A percentile compares a stretch with the other conserved stretches of the same genome.
phyloP scores from a whole-genome alignment of 2,888 invertebrate species.

The Heliconius sara region DNA sequence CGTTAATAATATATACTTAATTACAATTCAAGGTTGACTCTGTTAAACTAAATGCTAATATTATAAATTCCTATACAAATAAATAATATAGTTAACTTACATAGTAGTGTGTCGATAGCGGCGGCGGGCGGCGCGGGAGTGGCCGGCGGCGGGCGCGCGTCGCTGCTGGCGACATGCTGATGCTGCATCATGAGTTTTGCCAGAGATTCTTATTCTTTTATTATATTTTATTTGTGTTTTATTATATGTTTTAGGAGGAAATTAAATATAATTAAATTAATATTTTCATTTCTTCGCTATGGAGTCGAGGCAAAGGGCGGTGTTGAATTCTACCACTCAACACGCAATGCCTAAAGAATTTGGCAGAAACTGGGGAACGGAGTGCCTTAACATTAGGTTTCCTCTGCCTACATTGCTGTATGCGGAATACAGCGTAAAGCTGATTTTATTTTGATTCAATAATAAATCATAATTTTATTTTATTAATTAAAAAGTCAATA shows the following conservation, averaged over 20 bases:
- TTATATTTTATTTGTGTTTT: not conserved
- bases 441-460: too few relatives aligned
- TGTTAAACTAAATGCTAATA: not conserved
- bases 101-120: slow-evolving; percentile 39
- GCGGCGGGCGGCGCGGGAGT: slow-evolving; percentile 61
- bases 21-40: not conserved
- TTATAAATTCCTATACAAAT: not conserved
- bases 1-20: not conserved
- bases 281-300: too few relatives aligned
- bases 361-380: too few relatives aligned
- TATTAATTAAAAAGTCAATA: too few relatives aligned
- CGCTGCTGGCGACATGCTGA: slow-evolving; percentile 59
- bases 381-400: too few relatives aligned
- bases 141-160: slow-evolving; percentile 47
- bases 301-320: too few relatives aligned
- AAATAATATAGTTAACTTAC: slow-evolving; percentile 36
- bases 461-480: too few relatives aligned
- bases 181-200: slow-evolving; percentile 44
- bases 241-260: not conserved
- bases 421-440: too few relatives aligned
- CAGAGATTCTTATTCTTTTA: slow-evolving; percentile 36
- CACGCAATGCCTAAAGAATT: too few relatives aligned
- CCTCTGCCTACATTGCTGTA: too few relatives aligned
- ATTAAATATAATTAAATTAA: too few relatives aligned
- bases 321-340: too few relatives aligned